Percentiles rank a stretch among this genome's conserved stretches.
phyloP scores from a whole-genome alignment of 2,888 invertebrate genomes.

The Leptinotarsa haldemani region DNA sequence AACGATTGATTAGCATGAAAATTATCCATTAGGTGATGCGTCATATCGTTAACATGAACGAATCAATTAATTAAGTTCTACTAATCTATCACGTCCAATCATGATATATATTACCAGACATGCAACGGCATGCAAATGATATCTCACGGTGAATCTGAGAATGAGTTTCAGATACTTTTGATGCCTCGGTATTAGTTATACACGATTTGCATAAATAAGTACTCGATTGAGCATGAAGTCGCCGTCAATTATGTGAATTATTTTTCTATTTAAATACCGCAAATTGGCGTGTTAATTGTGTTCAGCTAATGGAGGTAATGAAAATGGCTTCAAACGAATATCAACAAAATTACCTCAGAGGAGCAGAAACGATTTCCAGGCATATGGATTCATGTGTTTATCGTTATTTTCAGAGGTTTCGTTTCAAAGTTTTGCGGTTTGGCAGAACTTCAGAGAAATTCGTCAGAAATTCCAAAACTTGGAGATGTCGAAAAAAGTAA shows the following conservation, averaged over 20 bases:
- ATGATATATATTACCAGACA: conserved; percentile 10
- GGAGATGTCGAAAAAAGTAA: background rate
- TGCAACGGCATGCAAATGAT: conserved; percentile 13
- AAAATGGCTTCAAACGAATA: conserved; percentile 9
- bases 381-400: background rate
- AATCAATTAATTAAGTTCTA: conserved; percentile 6
- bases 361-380: background rate
- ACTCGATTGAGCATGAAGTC: conserved; percentile 11
- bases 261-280: background rate
- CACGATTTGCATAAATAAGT: conserved; percentile 15
- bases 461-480: background rate
- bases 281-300: conserved; percentile 15
- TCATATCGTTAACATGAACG: background rate
- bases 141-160: conserved; percentile 9
- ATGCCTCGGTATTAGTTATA: background rate
- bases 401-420: conserved; percentile 3
- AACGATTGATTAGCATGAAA: background rate
- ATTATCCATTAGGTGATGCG: background rate
- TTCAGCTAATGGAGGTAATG: background rate
- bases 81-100: conserved; percentile 10
- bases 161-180: conserved; percentile 9
- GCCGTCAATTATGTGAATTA: conserved; percentile 7
- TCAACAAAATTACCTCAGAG: background rate
- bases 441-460: conserved; percentile 5
- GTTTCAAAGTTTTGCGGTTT: conserved; percentile 10